Evolutionary conservation across 2,888 invertebrate genomes (phyloP).

Genomic region (Caenorhabditis doughertyi): DNA sequence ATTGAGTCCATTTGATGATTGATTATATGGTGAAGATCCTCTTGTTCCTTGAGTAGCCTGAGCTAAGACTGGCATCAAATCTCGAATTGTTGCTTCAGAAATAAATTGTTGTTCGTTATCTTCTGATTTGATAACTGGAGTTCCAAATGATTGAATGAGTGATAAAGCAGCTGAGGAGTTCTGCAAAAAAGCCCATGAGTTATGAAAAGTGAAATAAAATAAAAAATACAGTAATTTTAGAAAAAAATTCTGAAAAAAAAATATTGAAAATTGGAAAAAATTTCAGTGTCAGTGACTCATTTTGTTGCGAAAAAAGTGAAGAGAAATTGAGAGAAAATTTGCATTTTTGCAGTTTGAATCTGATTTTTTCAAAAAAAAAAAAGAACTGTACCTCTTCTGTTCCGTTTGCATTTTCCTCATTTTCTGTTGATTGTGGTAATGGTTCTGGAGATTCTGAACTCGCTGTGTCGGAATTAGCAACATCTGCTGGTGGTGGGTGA

Average conservation of each 20-base stretch:
- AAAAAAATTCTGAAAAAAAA: not conserved
- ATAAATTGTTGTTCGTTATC: constrained; percentile 13
- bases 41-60: constrained; percentile 32
- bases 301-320: constrained; percentile 11
- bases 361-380: not conserved
- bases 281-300: constrained; percentile 22
- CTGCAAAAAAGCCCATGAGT: too few relatives aligned
- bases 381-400: constrained; percentile 40
- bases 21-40: constrained; percentile 1
- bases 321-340: constrained; percentile 22
- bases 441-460: constrained; percentile 66
- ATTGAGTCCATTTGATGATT: not conserved
- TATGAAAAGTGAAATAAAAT: too few relatives aligned
- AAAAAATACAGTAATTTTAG: not conserved
- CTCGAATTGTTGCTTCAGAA: constrained; percentile 56
- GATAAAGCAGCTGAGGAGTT: constrained; percentile 39
- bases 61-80: constrained; percentile 57
- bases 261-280: not conserved
- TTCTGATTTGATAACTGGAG: constrained; percentile 20
- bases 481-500: constrained; percentile 32
- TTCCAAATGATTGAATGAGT: constrained; percentile 54
- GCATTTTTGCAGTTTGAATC: constrained; percentile 24
- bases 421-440: constrained; percentile 7
- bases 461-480: constrained; percentile 61
- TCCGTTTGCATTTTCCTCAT: constrained; percentile 30